Base-by-base conservation (phyloP, 2,113 vertebrate species). In the Helogale parvula region DNA sequence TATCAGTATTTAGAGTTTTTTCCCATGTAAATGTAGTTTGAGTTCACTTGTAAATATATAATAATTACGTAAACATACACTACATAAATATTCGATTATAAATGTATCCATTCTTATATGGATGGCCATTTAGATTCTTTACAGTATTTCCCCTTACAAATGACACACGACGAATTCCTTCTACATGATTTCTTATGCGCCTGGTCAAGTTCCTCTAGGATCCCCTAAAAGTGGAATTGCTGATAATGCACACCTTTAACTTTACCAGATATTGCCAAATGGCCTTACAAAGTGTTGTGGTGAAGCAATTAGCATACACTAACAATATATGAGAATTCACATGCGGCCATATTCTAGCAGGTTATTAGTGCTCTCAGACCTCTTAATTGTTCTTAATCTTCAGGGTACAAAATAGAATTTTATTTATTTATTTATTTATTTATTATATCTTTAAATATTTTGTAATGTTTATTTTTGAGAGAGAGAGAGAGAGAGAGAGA, bases 1-100 rank as follows among this genome's bases (percentile, higher is more conserved):
- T 41, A 29, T 66, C 77, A 65, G 60, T 79, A 72, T 66, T 96
- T 83, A 96, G n/a, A 92, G 23, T 41, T 47, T 79, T 97, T 69
- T 68, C 33, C 4, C 15, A 38, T 54, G 31, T 72, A 60, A 90
- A 66, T 63, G 1, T 41, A 89, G 15, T 91, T 91, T 10, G 71
- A 23, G 2, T 23, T 86, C 7, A 92, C 92, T 82, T 81, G 54
- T 82, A 81, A 89, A 72, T 66, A 71, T 5, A 72, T 5, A 41
- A 29, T 21, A 27, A 47, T 65, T 81, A 66, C 45, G 3, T 71
- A 94, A 57, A 17, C 41, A 21, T 31, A 47, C 2, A 45, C 21
- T 41, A 57, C 3, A 74, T 45, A 87, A 72, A 72, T 91, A 52
- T 74, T 60, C 31, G 54, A 52, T 68, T 80, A 90, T 38, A 76